A percentile compares a stretch with the other conserved stretches of the same genome.
Evolutionary conservation across 2,797 vertebrate species (phyloP).

Genomic region (Poeciliopsis turneri): DNA sequence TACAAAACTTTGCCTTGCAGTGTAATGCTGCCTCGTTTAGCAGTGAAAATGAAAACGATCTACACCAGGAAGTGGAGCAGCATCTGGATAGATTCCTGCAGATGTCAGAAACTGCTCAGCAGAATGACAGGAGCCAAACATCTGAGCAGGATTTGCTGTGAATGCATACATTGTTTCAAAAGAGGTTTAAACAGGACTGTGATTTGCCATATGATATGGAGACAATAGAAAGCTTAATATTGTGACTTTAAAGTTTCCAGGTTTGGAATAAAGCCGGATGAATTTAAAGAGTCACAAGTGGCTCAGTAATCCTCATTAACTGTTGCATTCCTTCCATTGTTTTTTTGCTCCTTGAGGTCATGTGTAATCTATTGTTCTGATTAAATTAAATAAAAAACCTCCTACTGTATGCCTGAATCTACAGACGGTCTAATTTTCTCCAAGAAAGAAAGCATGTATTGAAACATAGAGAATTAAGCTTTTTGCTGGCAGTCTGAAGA

Average conservation of each 20-base stretch:
- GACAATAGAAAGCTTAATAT: conserved; percentile 58
- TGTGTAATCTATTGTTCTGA: conserved; percentile 69
- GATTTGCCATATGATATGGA: conserved; percentile 51
- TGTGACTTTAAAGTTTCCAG: conserved; percentile 59
- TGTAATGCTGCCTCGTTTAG: neutral
- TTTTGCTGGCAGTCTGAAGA: neutral
- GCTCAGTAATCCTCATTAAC: conserved; percentile 78
- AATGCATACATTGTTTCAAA: conserved; percentile 72
- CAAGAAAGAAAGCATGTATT: neutral
- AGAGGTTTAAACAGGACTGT: conserved; percentile 59
- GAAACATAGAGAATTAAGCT: neutral
- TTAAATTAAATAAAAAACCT: conserved; percentile 31
- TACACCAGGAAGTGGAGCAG: neutral
- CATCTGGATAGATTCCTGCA: neutral
- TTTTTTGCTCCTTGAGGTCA: conserved; percentile 21
- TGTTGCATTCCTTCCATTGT: conserved; percentile 70
- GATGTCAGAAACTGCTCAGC: conserved; percentile 1
- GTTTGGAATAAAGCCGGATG: conserved; percentile 76
- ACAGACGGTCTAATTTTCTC: neutral
- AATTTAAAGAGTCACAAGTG: conserved; percentile 83
- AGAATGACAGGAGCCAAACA: conserved; percentile 36
- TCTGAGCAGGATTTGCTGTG: conserved; percentile 58
- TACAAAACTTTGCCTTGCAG: neutral
- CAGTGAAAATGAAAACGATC: neutral
- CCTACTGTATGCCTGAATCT: neutral